Base-by-base conservation (phyloP, 92 coral and sea anemone genomes). In the Epizoanthus illoricatus region DNA sequence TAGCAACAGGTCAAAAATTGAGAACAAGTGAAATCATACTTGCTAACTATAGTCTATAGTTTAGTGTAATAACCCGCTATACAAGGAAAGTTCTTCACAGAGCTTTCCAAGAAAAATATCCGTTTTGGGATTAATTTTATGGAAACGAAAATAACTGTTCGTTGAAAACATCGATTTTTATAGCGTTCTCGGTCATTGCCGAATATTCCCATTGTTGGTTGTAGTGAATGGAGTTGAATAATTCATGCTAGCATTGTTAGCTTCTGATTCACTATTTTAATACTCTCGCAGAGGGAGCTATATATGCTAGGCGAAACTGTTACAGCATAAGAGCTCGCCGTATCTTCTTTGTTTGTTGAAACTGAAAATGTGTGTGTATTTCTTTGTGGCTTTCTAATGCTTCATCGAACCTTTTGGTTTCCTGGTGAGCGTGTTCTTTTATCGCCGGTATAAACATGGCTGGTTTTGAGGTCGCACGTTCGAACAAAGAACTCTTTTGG, bases 191-290 rank as follows among this genome's bases (percentile, higher is more conserved):
- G 12, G 20, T 73, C 80, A 40, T 45, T 69, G 65, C 67, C 79
- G 74, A 56, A n/a, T 57, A 43, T 52, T 42, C 11, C 71, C 60
- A 65, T 83, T 76, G 87, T 75, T 87, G 23, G 80, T 33, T 10
- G 24, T 58, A 81, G 59, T 83, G 87, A 87, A 87, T 76, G 87
- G 63, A 70, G 82, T 66, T 87, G 71, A 83, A 87, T 83, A 75
- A 83, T 87, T 87, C 87, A 87, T 76, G 21, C 28, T 60, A 81
- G 63, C 73, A 63, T 67, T 65, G 63, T 56, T 47, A 59, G 60
- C 20, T 33, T 58, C 73, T 59, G 55, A 42, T 71, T 33, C 17
- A 49, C 54, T 61, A 68, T 49, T 73, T 54, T 28, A 28, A 28
- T 28, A 57, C 24, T 21, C 45, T 15, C 20, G 7, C 9, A 5